Evolutionary conservation across 2,888 invertebrate genomes (phyloP).

Genomic region (Phragmatobia fuliginosa): DNA sequence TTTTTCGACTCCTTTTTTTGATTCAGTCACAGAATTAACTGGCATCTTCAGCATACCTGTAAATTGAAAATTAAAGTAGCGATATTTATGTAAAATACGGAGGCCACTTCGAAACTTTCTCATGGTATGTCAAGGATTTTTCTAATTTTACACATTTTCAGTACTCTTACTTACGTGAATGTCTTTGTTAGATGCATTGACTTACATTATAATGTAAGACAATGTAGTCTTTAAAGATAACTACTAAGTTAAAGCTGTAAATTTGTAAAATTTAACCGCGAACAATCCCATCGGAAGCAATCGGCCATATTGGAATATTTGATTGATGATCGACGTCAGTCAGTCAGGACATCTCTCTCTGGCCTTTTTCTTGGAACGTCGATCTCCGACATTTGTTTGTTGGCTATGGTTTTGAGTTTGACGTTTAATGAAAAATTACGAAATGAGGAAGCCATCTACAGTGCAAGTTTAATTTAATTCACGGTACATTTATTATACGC

Average conservation of each 20-base stretch:
- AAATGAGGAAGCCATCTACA: not conserved
- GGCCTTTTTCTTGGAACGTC: not conserved
- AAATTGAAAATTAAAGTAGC: conserved; percentile 49
- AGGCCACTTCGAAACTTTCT: conserved; percentile 68
- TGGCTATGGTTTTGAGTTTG: not conserved
- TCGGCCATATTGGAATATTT: conserved; percentile 79
- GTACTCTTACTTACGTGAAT: conserved; percentile 71
- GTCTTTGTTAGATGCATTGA: conserved; percentile 74
- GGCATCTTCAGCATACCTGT: conserved; percentile 86
- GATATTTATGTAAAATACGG: conserved; percentile 50
- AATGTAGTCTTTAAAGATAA: conserved; percentile 60
- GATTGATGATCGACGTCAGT: conserved; percentile 59
- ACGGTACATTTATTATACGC: no score
- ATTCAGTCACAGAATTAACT: conserved; percentile 80
- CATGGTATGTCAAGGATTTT: conserved; percentile 77
- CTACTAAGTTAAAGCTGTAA: conserved; percentile 64
- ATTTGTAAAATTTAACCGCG: conserved; percentile 69
- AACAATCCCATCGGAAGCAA: conserved; percentile 70
- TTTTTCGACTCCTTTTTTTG: conserved; percentile 79
- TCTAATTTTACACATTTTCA: conserved; percentile 46
- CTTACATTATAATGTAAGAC: conserved; percentile 82
- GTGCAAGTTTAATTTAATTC: not conserved
- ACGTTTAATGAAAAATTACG: not conserved
- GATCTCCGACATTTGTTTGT: not conserved
- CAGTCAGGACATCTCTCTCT: conserved; percentile 5